phyloP scores from a whole-genome alignment of 2,797 vertebrate genomes.

The Sphenodon punctatus region DNA sequence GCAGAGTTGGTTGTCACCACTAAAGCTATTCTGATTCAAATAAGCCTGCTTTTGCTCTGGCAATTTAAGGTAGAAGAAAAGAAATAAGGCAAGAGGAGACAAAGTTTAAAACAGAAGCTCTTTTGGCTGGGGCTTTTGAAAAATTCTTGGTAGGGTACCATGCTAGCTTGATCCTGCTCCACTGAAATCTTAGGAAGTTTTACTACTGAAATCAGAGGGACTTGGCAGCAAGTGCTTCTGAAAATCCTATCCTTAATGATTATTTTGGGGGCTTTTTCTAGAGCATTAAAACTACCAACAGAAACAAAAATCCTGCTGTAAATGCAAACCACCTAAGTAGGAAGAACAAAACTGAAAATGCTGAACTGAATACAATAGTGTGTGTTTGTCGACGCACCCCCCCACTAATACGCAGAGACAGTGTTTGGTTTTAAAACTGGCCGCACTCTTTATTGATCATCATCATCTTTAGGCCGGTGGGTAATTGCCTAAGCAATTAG shows the following conservation, averaged over 20 bases:
- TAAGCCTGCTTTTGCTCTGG: not conserved
- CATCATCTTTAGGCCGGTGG: too few species aligned
- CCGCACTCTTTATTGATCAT: too few species aligned
- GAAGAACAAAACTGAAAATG: not conserved
- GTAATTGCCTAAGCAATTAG: too few species aligned
- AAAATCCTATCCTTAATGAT: not conserved
- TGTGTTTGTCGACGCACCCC: too few species aligned
- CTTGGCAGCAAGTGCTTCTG: not conserved
- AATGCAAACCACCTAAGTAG: not conserved
- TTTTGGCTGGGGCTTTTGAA: constrained; percentile 2
- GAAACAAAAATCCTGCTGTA: not conserved
- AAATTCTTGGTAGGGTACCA: too few species aligned
- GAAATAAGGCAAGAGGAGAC: not conserved
- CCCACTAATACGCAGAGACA: too few species aligned
- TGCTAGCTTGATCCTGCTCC: not conserved
- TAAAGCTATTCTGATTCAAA: too few species aligned
- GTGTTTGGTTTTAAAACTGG: too few species aligned
- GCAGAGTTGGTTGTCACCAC: not conserved
- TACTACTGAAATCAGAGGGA: not conserved
- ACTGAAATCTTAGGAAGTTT: not conserved
- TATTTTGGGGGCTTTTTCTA: not conserved
- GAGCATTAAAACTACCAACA: not conserved
- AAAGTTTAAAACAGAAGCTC: not conserved
- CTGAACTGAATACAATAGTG: not conserved
- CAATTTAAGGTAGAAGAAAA: not conserved